phyloP scores from a whole-genome alignment of 2,797 vertebrate genomes.

The Anomalospiza imberbis region DNA sequence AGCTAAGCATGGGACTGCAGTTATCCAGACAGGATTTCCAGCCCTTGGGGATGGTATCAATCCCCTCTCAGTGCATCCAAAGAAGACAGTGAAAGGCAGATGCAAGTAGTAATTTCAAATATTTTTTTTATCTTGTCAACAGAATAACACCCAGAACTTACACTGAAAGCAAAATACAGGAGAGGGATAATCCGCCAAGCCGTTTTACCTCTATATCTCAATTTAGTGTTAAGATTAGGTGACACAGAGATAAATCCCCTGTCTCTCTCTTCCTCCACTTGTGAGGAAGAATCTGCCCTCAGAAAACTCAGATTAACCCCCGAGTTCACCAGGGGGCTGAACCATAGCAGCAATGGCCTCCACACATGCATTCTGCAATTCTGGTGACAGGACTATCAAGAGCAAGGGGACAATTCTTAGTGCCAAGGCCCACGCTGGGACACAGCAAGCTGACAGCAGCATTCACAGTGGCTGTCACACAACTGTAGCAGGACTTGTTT shows the following conservation, averaged over 20 bases:
- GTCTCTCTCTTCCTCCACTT: not conserved
- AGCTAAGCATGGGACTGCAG: not conserved
- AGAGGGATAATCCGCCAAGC: accelerated
- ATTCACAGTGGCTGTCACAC: not conserved
- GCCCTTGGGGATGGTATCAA: not conserved
- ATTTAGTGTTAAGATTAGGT: not conserved
- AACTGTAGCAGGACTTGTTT: not conserved
- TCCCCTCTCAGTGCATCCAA: not conserved
- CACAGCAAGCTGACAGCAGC: not conserved
- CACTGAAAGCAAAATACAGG: not conserved
- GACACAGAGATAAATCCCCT: not conserved
- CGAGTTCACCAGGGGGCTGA: not conserved
- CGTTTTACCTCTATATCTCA: not conserved
- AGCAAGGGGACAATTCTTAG: not conserved
- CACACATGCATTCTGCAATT: not conserved
- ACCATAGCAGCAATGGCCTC: not conserved
- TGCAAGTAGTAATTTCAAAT: not conserved
- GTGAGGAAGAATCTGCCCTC: not conserved
- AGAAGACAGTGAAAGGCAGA: not conserved
- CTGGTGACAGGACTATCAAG: not conserved
- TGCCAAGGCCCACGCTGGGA: not conserved
- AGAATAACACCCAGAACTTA: not conserved
- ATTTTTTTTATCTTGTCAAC: not conserved
- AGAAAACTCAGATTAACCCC: not conserved
- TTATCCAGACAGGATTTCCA: not conserved